Conservation (phyloP, 2,888 invertebrate species). For the Cepaea hortensis region DNA sequence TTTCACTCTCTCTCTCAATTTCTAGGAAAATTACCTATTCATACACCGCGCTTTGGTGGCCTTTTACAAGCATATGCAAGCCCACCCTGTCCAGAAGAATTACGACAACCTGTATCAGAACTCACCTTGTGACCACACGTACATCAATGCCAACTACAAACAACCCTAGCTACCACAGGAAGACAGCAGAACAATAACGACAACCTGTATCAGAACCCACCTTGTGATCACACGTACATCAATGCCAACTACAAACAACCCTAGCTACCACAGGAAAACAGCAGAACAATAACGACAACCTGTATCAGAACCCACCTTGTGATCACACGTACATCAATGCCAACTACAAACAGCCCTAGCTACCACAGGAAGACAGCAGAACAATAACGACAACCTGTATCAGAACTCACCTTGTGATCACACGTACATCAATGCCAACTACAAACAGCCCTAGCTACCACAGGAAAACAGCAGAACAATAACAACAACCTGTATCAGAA, state of each 20-base stretch:
- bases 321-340: too few relatives aligned
- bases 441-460: not conserved
- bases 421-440: too few relatives aligned
- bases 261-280: too few relatives aligned
- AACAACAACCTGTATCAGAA: too few relatives aligned
- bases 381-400: too few relatives aligned
- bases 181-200: not conserved
- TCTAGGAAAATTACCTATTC: conserved; percentile 85
- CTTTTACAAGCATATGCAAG: conserved; percentile 60
- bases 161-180: not conserved
- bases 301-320: too few relatives aligned
- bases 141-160: not conserved
- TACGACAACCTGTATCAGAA: not conserved
- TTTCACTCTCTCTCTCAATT: not conserved
- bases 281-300: too few relatives aligned
- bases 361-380: too few relatives aligned
- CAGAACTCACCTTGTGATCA: too few relatives aligned
- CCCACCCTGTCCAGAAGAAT: not conserved
- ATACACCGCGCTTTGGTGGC: conserved; percentile 82
- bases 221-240: not conserved
- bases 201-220: not conserved
- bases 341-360: not conserved
- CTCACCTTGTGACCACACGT: not conserved
- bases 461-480: not conserved
- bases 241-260: not conserved